Percentiles rank a stretch among this genome's conserved stretches.
Conservation (phyloP, 2,113 vertebrate genomes). For the Ancistrus triradiatus region DNA sequence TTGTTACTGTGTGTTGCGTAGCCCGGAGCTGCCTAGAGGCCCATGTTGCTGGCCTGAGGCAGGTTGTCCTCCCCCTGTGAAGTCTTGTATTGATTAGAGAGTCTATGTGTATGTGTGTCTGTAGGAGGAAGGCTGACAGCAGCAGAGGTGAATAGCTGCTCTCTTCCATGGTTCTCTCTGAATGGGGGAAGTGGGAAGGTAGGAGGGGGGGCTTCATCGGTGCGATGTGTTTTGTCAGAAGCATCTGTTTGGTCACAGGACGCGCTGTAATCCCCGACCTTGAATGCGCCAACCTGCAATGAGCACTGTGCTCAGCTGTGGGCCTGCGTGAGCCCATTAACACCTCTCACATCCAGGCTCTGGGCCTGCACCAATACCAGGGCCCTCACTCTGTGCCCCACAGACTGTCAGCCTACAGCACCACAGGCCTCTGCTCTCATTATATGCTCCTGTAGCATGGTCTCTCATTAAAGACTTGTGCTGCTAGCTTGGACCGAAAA, state of each 20-base stretch:
- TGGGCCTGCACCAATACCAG: conserved; percentile 24
- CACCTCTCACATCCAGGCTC: conserved; percentile 43
- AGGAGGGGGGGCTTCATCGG: conserved; percentile 37
- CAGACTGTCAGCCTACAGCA: conserved; percentile 1
- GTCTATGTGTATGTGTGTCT: conserved; percentile 21
- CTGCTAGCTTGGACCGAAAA: conserved; percentile 13
- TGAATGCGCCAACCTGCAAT: conserved; percentile 28
- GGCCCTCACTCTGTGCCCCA: conserved; percentile 34
- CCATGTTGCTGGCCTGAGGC: conserved; percentile 11
- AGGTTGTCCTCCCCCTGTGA: conserved; percentile 29
- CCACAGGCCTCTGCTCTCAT: conserved; percentile 37
- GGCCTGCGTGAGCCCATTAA: conserved; percentile 50
- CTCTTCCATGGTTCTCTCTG: conserved; percentile 31
- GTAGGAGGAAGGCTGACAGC: conserved; percentile 9
- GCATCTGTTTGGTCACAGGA: conserved; percentile 50
- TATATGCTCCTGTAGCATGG: conserved; percentile 20
- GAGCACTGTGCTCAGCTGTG: conserved; percentile 48
- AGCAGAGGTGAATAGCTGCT: conserved; percentile 26
- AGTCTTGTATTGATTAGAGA: conserved; percentile 45
- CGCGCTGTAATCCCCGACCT: conserved; percentile 47
- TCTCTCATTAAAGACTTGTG: conserved; percentile 23
- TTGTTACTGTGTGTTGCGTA: conserved; percentile 22
- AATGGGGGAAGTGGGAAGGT: conserved; percentile 32
- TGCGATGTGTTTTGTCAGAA: conserved; percentile 51
- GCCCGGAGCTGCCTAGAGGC: conserved; percentile 32